A percentile compares a stretch with the other conserved stretches of the same genome.
phyloP scores from a whole-genome alignment of 2,113 vertebrate genomes.

The Trogon surrucura region DNA sequence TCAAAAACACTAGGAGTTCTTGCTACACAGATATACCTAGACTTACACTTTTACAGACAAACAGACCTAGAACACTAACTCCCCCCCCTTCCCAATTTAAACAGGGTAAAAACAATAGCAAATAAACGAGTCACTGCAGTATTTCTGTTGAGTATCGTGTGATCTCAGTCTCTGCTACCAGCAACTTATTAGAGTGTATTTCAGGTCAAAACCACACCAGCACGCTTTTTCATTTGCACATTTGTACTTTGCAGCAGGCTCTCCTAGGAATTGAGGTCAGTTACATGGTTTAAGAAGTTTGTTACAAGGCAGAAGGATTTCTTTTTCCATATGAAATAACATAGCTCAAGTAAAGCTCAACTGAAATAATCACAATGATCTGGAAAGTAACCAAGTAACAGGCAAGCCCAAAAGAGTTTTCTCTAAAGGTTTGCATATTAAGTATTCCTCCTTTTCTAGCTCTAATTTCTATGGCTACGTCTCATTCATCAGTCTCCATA shows the following conservation, averaged over 20 bases:
- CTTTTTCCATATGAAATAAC: not conserved
- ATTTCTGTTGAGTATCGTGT: not conserved
- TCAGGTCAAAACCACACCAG: not conserved
- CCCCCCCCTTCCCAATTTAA: not conserved
- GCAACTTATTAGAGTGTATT: not conserved
- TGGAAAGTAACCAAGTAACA: not conserved
- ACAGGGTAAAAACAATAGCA: not conserved
- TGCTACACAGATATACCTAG: not conserved
- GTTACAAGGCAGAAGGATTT: not conserved
- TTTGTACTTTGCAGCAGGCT: not conserved
- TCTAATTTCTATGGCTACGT: not conserved
- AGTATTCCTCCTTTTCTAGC: not conserved
- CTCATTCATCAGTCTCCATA: not conserved
- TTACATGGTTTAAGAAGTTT: not conserved
- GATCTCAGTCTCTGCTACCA: not conserved
- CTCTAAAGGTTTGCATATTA: not conserved
- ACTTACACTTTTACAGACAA: not conserved
- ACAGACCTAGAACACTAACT: not conserved
- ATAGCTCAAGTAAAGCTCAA: not conserved
- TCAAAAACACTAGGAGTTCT: not conserved
- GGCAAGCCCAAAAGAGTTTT: not conserved
- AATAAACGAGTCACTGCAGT: not conserved
- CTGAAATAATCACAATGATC: not conserved
- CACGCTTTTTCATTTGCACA: not conserved
- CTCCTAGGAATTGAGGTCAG: slow-evolving; percentile 6